These are phyloP conservation scores for Phycodurus eques DNA, from an alignment of 2,113 vertebrate genomes.

Conservation along the genomic window DNA sequence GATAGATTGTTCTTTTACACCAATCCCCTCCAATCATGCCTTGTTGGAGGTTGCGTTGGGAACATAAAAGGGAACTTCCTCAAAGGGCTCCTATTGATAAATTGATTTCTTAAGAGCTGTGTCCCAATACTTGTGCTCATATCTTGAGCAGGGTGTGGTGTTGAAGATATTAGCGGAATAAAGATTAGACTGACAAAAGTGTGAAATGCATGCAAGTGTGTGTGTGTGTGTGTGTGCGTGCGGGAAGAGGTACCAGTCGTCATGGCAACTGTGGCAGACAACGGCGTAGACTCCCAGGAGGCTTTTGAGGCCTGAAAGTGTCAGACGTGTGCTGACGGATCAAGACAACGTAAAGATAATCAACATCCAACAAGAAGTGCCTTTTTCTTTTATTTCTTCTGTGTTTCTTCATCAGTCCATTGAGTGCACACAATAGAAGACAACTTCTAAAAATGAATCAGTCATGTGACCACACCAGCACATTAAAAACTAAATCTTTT, in stretches of 20 bases:
- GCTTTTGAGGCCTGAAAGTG: neutral
- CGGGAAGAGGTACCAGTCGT: neutral
- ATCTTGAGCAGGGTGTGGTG: neutral
- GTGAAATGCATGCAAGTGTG: neutral
- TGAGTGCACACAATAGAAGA: neutral
- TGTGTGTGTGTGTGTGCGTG: too few relatives aligned
- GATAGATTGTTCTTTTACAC: too few relatives aligned
- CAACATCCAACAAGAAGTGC: neutral
- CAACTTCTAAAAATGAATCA: neutral
- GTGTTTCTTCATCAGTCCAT: neutral
- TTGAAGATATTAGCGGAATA: neutral
- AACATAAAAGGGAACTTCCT: too few relatives aligned
- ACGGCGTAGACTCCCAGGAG: neutral
- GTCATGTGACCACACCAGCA: neutral
- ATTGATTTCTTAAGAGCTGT: neutral
- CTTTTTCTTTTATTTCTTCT: neutral
- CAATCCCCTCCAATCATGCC: too few relatives aligned
- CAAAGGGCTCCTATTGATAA: too few relatives aligned
- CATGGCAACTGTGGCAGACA: slow-evolving; percentile 2
- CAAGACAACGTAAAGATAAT: neutral
- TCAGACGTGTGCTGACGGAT: neutral
- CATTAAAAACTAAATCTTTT: neutral
- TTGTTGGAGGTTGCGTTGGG: neutral
- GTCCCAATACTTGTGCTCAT: neutral
- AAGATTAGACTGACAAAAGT: neutral